Evolutionary conservation across 2,113 vertebrate species (phyloP).

Genomic region (Ascaphus truei): DNA sequence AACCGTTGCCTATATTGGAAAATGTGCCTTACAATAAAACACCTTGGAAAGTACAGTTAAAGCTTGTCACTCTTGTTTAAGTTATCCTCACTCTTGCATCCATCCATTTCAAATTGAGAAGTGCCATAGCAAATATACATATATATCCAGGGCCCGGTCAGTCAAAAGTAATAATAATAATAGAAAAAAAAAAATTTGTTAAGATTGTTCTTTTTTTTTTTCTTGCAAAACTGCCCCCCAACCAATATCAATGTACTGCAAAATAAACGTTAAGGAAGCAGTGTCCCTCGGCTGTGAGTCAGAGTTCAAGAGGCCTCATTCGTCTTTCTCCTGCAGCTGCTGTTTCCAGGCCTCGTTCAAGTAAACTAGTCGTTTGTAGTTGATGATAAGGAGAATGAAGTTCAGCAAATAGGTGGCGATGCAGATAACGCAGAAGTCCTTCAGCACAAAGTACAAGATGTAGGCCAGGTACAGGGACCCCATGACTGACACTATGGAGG

Average conservation of each 20-base stretch:
- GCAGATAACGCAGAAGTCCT: slow-evolving; percentile 96
- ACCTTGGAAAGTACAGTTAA: slow-evolving; percentile 71
- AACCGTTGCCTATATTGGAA: slow-evolving; percentile 49
- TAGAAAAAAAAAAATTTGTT: slow-evolving; percentile 33
- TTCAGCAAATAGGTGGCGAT: slow-evolving; percentile 92
- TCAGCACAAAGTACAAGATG: slow-evolving; percentile 98
- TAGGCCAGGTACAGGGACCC: slow-evolving; percentile 95
- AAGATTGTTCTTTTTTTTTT: slow-evolving; percentile 47
- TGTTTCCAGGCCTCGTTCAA: slow-evolving; percentile 98
- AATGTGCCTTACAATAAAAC: slow-evolving; percentile 55
- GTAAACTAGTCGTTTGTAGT: slow-evolving; percentile 99
- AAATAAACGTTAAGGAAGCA: slow-evolving; percentile 94
- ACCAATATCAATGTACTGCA: slow-evolving; percentile 69
- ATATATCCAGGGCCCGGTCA: slow-evolving; percentile 58
- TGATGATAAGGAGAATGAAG: slow-evolving; percentile 96
- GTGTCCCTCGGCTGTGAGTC: slow-evolving; percentile 82
- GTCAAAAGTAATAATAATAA: slow-evolving; percentile 56
- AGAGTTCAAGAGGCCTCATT: slow-evolving; percentile 75
- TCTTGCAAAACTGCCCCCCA: slow-evolving; percentile 24
- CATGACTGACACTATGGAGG: slow-evolving; percentile 91
- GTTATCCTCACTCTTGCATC: slow-evolving; percentile 50
- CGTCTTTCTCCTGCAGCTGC: slow-evolving; percentile 89
- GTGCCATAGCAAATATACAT: slow-evolving; percentile 53
- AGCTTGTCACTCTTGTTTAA: slow-evolving; percentile 70
- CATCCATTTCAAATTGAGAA: slow-evolving; percentile 51